These are phyloP conservation scores for Dipodomys merriami DNA, from an alignment of 2,113 vertebrate species.

Conservation along the genomic window DNA sequence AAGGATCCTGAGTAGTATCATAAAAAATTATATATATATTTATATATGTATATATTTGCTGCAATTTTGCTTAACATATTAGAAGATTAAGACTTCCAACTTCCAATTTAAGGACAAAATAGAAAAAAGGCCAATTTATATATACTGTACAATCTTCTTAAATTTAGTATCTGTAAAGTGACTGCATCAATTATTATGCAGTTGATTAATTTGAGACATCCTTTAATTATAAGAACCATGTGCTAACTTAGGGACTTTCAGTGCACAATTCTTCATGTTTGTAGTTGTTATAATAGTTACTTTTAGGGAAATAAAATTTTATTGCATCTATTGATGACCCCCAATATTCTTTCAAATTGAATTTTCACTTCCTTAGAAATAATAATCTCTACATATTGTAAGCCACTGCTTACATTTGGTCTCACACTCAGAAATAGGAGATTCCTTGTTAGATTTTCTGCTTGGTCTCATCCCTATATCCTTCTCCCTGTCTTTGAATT, in stretches of 20 bases:
- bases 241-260: too few species aligned
- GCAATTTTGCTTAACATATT: neutral
- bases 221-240: too few species aligned
- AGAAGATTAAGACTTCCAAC: neutral
- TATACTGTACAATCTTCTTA: too few species aligned
- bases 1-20: neutral
- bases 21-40: neutral
- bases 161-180: too few species aligned
- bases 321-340: neutral
- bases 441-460: neutral
- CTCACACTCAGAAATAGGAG: neutral
- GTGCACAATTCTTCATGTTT: neutral
- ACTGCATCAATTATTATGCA: too few species aligned
- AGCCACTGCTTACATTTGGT: neutral
- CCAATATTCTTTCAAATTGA: neutral
- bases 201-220: too few species aligned
- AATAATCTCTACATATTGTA: neutral
- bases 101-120: neutral
- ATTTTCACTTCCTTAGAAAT: neutral
- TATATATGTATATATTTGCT: neutral
- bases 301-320: neutral
- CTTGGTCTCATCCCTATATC: neutral
- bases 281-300: neutral
- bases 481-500: neutral
- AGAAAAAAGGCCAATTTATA: neutral